phyloP scores from a whole-genome alignment of 2,797 vertebrate species.

The Delichon dasypus region DNA sequence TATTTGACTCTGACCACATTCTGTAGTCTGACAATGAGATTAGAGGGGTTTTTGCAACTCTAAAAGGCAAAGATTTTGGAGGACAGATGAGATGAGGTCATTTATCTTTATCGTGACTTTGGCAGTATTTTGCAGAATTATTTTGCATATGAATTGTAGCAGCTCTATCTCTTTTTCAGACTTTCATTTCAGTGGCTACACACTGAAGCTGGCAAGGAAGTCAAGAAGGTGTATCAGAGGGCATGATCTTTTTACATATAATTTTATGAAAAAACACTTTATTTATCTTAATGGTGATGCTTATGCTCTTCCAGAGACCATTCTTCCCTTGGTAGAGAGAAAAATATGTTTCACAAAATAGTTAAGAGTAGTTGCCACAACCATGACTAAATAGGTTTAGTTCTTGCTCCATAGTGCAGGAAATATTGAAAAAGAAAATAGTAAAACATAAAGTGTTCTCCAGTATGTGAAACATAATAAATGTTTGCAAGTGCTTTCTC shows the following conservation, averaged over 20 bases:
- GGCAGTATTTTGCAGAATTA: not conserved
- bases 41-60: not conserved
- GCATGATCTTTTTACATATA: not conserved
- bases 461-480: not conserved
- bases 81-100: not conserved
- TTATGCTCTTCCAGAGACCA: not conserved
- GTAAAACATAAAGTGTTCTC: not conserved
- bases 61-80: not conserved
- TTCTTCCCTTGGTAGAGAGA: not conserved
- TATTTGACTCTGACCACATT: not conserved
- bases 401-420: not conserved
- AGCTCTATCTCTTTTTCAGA: not conserved
- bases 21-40: not conserved
- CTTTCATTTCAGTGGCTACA: not conserved
- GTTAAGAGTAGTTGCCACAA: not conserved
- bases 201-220: not conserved
- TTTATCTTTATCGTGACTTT: not conserved
- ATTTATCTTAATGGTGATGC: not conserved
- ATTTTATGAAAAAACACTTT: not conserved
- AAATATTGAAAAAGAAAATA: not conserved
- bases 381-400: not conserved
- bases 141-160: not conserved
- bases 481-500: not conserved
- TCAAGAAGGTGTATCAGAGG: not conserved
- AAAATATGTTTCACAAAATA: not conserved